Conservation (phyloP, 1,140 invertebrate genomes). For the Apis laboriosa region DNA sequence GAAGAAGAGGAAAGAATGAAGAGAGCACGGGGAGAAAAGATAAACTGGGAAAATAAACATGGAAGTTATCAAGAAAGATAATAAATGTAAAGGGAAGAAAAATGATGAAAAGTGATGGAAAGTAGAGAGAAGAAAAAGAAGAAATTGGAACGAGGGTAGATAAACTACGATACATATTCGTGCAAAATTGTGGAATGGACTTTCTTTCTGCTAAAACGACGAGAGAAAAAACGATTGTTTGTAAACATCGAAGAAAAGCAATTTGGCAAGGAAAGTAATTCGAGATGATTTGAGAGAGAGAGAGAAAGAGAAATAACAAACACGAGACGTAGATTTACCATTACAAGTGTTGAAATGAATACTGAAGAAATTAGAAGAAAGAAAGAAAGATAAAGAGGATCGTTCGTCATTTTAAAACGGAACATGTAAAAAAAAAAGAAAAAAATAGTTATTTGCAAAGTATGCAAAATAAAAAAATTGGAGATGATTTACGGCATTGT, state of each 20-base stretch:
- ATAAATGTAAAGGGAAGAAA: not conserved
- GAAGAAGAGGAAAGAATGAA: not conserved
- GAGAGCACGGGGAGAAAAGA: too few species aligned
- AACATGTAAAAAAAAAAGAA: not conserved
- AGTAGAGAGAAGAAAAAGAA: not conserved
- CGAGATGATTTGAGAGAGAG: not conserved
- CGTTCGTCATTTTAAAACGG: not conserved
- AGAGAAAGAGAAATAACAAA: not conserved
- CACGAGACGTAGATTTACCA: too few species aligned
- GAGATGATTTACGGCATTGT: slow-evolving; percentile 4
- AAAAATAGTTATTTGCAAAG: too few species aligned
- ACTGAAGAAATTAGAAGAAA: not conserved
- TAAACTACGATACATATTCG: slow-evolving; percentile 5
- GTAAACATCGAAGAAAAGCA: not conserved
- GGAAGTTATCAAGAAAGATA: not conserved
- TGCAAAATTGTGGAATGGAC: not conserved
- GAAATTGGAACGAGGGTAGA: not conserved
- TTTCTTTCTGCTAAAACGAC: not conserved
- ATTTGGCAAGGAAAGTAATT: not conserved
- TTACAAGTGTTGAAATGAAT: not conserved
- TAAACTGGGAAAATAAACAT: not conserved
- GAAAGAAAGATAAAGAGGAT: not conserved
- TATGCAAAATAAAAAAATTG: not conserved
- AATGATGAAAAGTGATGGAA: not conserved
- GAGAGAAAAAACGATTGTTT: not conserved